These are phyloP conservation scores for Tenthredo scrophulariae DNA, from an alignment of 2,888 invertebrate genomes.

Conservation along the genomic window DNA sequence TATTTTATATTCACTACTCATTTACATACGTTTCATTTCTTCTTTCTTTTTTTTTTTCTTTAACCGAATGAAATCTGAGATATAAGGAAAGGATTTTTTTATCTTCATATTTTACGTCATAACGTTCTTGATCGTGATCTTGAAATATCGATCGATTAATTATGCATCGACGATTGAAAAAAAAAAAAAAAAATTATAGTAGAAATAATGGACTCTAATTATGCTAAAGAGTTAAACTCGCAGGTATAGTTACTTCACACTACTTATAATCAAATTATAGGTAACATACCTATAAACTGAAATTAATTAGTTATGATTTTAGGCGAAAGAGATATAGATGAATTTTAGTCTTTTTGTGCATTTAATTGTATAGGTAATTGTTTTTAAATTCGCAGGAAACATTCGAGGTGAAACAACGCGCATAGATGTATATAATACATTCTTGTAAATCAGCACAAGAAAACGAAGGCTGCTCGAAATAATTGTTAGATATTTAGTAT, in stretches of 20 bases:
- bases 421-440: background rate
- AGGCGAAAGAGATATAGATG: background rate
- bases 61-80: background rate
- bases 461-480: slow-evolving; percentile 25
- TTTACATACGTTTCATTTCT: too few species aligned
- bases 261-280: background rate
- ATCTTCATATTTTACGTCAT: background rate
- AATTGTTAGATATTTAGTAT: background rate
- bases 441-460: background rate
- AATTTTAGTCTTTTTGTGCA: background rate
- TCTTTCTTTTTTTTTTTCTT: background rate
- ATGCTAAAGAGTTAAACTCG: background rate
- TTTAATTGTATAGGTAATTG: background rate
- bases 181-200: background rate
- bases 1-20: too few species aligned
- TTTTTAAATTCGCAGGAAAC: background rate
- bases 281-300: background rate
- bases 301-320: background rate
- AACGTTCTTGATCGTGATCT: background rate
- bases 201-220: background rate
- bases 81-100: background rate
- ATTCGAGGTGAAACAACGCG: background rate
- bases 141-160: background rate
- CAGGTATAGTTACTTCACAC: background rate
- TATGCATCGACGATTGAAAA: background rate